Base-by-base conservation (phyloP, 2,113 vertebrate species). In the Oryzias curvinotus region DNA sequence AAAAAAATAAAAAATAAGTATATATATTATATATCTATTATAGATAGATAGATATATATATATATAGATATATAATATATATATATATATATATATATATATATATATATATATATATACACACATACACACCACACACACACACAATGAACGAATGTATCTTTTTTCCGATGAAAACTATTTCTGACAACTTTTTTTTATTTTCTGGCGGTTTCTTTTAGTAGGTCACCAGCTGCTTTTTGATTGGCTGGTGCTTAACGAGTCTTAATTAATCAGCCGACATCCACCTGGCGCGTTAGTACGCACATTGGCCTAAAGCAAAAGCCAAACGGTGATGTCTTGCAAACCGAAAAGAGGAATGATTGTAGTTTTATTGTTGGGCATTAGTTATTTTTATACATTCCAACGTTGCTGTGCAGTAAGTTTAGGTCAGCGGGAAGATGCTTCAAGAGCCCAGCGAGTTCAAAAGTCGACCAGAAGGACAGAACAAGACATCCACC, bases 281-380 rank as follows among this genome's bases (percentile, higher is more conserved):
- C 2, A 56, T 53, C 14, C 73, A 72, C 52, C 45, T 62, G 69
- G 28, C 7, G 17, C 3, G 14, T 60, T 13, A 15, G 17, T 10
- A 7, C n/a, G 47, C 76, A 14, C 15, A 54, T 43, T 61, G 61
- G 71, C 74, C 55, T 26, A 68, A 55, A 17, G 69, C 52, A 5
- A 46, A 60, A 45, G 57, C 49, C 16, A 44, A 23, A 21, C 48
- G 42, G 75, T 57, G 47, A 93, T 92, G 92, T 85, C 77, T 86
- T 68, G 62, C 72, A 43, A 83, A 70, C 57, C 50, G 47, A 75
- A 65, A 42, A 42, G 12, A 54, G 49, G 52, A 52, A 30, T 54
- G 8, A 10, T 19, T 63, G 30, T 56, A 8, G 62, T 85, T 57
- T 47, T 89, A 62, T 66, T 81, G 43, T 1, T 73, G 28, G 3